Base-by-base conservation (phyloP, 2,888 invertebrate species). In the Ectemnius continuus region DNA sequence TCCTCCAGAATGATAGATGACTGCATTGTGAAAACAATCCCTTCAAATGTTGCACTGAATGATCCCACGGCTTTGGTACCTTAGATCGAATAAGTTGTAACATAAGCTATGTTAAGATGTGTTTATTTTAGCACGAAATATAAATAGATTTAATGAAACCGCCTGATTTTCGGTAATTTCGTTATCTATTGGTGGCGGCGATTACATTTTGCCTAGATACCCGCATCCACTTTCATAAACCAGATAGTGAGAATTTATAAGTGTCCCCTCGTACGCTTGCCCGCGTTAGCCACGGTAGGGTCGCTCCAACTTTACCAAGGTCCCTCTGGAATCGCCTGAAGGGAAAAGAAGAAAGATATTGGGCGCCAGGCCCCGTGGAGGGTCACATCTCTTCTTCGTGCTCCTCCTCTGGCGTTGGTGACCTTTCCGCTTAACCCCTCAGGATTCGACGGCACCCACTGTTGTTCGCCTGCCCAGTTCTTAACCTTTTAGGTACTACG, bases 61-160 rank as follows among this genome's bases (percentile, higher is more conserved):
- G 26, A 52, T 60, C 46, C 46, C n/a, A 23, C 48, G 36, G 8
- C 20, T 48, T 65, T 75, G 18, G 47, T 36, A 20, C n/a, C 13
- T 67, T 60, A 14, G 56, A 52, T 67, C 62, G 26, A 56, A 57
- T 57, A 69, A 68, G 61, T 70, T 67, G n/a, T 67, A 69, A 61
- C 58, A 64, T 47, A n/a, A 45, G 62, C 80, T 82, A 84, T 82
- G 81, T 79, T 79, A 47, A 81, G 79, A 75, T 52, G 64, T 23
- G 64, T 73, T 79, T 75, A 78, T 76, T 83, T 83, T 76, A 70
- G 73, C 20, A 20, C 52, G 65, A 72, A 48, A 45, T 79, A 79
- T 79, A 78, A 78, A 75, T 78, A 63, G 75, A 62, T 2, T 48
- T 48, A 48, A 13, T n/a, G 48, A 61, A 47, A 70, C 36, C 63